These are phyloP conservation scores for Lanistes nyassanus DNA, from an alignment of 1,140 invertebrate species.

Conservation along the genomic window DNA sequence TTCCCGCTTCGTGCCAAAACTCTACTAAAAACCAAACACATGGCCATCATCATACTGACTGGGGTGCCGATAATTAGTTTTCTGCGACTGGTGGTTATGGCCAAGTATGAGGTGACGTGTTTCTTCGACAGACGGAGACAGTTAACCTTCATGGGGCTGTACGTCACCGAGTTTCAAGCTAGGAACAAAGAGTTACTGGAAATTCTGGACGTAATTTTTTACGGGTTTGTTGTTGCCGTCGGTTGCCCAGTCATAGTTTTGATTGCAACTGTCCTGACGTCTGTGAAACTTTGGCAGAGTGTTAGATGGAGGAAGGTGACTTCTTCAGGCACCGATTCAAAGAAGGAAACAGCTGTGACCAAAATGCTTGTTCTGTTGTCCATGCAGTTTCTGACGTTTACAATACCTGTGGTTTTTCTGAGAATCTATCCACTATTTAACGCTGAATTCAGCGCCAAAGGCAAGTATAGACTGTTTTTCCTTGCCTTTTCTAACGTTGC, in stretches of 20 bases:
- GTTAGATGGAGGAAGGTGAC: not conserved
- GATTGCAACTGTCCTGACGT: not conserved
- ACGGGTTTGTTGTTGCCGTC: not conserved
- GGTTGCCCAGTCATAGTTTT: not conserved
- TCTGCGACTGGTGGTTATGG: not conserved
- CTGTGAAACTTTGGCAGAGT: not conserved
- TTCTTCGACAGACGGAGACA: not conserved
- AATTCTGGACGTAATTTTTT: not conserved
- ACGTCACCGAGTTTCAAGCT: not conserved
- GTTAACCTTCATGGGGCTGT: not conserved
- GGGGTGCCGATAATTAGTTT: not conserved
- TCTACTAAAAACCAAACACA: not conserved
- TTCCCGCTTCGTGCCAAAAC: not conserved
- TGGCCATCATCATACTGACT: not conserved
- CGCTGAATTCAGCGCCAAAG: not conserved
- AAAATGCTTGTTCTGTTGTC: slow-evolving; percentile 12
- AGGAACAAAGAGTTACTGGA: not conserved
- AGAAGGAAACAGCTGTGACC: slow-evolving; percentile 5
- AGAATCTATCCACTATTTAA: not conserved
- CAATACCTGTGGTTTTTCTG: not conserved
- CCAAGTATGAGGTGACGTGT: not conserved
- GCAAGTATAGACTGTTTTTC: not conserved
- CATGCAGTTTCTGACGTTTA: slow-evolving; percentile 5
- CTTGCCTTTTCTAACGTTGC: not conserved
- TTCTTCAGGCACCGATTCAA: not conserved